Percentiles rank a stretch among this genome's conserved stretches.
Evolutionary conservation across 2,888 invertebrate genomes (phyloP).

Genomic region (Hirtodrosophila histrioides): DNA sequence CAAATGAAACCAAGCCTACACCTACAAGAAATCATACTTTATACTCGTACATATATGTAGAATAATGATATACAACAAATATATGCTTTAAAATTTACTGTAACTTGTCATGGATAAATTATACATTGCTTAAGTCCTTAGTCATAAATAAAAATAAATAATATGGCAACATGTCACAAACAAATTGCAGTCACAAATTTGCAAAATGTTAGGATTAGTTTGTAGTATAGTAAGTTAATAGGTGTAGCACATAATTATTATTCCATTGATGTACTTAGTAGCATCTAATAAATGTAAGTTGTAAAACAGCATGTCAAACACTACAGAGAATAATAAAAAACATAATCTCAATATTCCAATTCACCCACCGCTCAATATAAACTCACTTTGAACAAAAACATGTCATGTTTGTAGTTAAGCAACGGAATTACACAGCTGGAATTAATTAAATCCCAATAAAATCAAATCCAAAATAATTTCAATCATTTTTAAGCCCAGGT

Average conservation of each 20-base stretch:
- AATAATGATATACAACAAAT: conserved; percentile 5
- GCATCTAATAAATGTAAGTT: conserved; percentile 6
- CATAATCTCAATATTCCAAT: conserved; percentile 17
- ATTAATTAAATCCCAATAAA: too few species aligned
- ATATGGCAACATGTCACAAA: too few species aligned
- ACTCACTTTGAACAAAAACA: conserved; percentile 5
- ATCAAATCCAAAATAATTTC: too few species aligned
- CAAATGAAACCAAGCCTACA: conserved; percentile 7
- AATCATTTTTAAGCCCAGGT: too few species aligned
- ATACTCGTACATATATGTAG: too few species aligned
- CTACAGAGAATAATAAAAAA: conserved; percentile 9
- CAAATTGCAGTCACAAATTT: too few species aligned
- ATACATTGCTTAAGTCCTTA: background rate
- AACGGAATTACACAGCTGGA: too few species aligned
- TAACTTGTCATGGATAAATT: conserved; percentile 5
- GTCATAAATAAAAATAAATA: conserved; percentile 2
- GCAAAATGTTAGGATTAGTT: too few species aligned
- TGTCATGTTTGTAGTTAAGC: background rate
- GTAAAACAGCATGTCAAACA: conserved; percentile 10
- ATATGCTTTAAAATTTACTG: conserved; percentile 9
- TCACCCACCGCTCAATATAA: conserved; percentile 14
- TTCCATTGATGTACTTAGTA: conserved; percentile 25
- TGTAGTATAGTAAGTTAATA: too few species aligned
- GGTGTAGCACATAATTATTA: conserved; percentile 1
- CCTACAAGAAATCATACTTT: too few species aligned